A percentile compares a stretch with the other conserved stretches of the same genome.
Conservation (phyloP, 37 sponge, comb jelly and placozoan species). For the Spongilla lacustris region DNA sequence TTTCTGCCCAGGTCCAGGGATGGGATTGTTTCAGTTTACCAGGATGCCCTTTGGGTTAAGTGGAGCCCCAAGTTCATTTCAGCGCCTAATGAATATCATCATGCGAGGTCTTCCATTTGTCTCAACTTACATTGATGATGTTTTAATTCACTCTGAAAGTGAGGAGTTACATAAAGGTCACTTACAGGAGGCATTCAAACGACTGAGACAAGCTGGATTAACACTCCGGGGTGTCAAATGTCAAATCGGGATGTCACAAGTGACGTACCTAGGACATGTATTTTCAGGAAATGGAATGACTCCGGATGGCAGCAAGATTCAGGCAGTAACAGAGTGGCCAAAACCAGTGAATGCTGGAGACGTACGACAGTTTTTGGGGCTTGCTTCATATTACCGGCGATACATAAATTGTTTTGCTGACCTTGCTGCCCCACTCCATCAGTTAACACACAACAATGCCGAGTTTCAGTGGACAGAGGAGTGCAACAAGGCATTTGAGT, state of each 20-base stretch:
- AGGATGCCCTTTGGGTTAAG: slow-evolving; percentile 54
- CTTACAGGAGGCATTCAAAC: slow-evolving; percentile 56
- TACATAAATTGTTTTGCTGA: slow-evolving; percentile 61
- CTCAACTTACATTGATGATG: slow-evolving; percentile 54
- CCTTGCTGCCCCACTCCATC: slow-evolving; percentile 53
- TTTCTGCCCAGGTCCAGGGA: slow-evolving; percentile 61
- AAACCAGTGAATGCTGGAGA: slow-evolving; percentile 8
- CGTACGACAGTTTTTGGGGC: slow-evolving; percentile 54
- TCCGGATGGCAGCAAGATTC: slow-evolving; percentile 53
- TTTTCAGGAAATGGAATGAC: slow-evolving; percentile 51
- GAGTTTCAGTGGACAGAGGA: slow-evolving; percentile 32
- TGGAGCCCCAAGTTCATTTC: slow-evolving; percentile 64
- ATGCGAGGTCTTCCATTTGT: slow-evolving; percentile 52
- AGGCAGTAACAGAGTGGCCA: slow-evolving; percentile 50
- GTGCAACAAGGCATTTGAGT: slow-evolving; percentile 31
- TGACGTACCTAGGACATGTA: slow-evolving; percentile 56
- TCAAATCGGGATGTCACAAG: slow-evolving; percentile 34
- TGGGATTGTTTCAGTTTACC: slow-evolving; percentile 63
- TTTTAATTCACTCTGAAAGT: slow-evolving; percentile 31
- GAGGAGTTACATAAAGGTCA: slow-evolving; percentile 24
- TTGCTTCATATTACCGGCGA: slow-evolving; percentile 60
- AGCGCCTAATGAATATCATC: slow-evolving; percentile 56
- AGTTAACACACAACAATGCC: slow-evolving; percentile 40
- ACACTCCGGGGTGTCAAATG: slow-evolving; percentile 60
- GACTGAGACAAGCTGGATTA: slow-evolving; percentile 58